Evolutionary conservation across 2,113 vertebrate species (phyloP).

Genomic region (Zosterops japonicus): DNA sequence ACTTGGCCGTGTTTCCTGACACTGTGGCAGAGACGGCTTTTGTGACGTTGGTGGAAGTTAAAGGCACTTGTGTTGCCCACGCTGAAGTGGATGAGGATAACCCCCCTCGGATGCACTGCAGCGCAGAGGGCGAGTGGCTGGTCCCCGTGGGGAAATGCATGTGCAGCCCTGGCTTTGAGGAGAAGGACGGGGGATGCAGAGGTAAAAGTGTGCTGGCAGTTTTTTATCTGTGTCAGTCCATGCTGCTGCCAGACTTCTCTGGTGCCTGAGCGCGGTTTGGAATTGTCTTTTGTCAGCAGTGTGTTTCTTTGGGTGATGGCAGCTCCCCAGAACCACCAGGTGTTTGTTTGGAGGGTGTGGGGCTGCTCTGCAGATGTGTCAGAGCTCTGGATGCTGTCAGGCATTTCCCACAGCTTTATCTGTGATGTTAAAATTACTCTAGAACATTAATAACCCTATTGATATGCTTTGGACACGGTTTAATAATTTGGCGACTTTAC

Average conservation of each 20-base stretch:
- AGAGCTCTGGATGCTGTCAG: not conserved
- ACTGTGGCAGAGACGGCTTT: constrained; percentile 91
- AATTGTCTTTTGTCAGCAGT: not conserved
- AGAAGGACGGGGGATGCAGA: constrained; percentile 91
- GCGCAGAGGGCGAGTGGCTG: constrained; percentile 95
- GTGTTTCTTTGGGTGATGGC: not conserved
- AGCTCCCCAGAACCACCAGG: not conserved
- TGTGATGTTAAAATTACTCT: not conserved
- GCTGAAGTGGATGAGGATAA: constrained; percentile 87
- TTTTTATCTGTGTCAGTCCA: not conserved
- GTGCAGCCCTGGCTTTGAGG: constrained; percentile 93
- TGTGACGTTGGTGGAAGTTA: constrained; percentile 91
- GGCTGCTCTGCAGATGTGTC: not conserved
- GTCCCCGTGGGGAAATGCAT: constrained; percentile 94
- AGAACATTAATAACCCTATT: not conserved
- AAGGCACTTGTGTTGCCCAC: constrained; percentile 88
- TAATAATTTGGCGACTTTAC: not conserved
- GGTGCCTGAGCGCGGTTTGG: not conserved
- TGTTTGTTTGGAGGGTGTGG: not conserved
- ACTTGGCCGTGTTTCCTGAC: constrained; percentile 90
- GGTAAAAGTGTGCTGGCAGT: constrained; percentile 73
- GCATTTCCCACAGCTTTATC: not conserved
- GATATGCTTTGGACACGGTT: not conserved
- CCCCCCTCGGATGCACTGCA: constrained; percentile 96
- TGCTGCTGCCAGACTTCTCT: not conserved